A percentile compares a stretch with the other conserved stretches of the same genome.
Evolutionary conservation across 2,888 invertebrate genomes (phyloP).

Genomic region (Crematogaster levior): DNA sequence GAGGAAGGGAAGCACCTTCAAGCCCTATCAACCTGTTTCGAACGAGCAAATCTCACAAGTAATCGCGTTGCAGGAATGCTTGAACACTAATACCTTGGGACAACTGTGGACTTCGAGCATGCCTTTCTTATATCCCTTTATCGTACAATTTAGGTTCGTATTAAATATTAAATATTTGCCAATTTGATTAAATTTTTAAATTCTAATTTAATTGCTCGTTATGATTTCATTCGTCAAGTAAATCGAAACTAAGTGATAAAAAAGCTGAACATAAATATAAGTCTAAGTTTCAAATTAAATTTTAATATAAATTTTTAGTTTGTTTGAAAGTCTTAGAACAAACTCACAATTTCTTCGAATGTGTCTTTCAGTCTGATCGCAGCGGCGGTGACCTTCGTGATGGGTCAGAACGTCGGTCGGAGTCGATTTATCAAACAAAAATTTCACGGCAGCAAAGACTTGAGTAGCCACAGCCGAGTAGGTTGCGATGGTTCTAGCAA

Average conservation of each 20-base stretch:
- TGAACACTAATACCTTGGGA: conserved; percentile 87
- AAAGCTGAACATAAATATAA: not conserved
- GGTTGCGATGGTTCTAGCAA: conserved; percentile 87
- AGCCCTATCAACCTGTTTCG: conserved; percentile 84
- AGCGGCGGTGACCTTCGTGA: conserved; percentile 87
- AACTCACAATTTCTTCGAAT: not conserved
- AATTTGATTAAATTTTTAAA: not conserved
- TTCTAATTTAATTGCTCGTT: not conserved
- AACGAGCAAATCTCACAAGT: conserved; percentile 86
- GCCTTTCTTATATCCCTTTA: conserved; percentile 87
- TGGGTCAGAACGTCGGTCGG: conserved; percentile 87
- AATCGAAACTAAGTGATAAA: not conserved
- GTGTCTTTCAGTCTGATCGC: conserved; percentile 85
- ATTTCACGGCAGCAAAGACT: conserved; percentile 81
- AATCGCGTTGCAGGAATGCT: conserved; percentile 86
- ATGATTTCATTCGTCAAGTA: not conserved
- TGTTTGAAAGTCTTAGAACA: too few relatives aligned
- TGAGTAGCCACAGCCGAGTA: conserved; percentile 79
- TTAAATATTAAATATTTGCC: not conserved
- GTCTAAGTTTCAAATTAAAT: not conserved
- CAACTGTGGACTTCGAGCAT: conserved; percentile 87
- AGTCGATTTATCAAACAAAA: conserved; percentile 81
- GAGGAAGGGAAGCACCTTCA: conserved; percentile 39
- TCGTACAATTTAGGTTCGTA: conserved; percentile 86
- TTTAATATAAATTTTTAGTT: not conserved